Conservation (phyloP, 2,888 invertebrate species). For the Parascotia fuliginaria region DNA sequence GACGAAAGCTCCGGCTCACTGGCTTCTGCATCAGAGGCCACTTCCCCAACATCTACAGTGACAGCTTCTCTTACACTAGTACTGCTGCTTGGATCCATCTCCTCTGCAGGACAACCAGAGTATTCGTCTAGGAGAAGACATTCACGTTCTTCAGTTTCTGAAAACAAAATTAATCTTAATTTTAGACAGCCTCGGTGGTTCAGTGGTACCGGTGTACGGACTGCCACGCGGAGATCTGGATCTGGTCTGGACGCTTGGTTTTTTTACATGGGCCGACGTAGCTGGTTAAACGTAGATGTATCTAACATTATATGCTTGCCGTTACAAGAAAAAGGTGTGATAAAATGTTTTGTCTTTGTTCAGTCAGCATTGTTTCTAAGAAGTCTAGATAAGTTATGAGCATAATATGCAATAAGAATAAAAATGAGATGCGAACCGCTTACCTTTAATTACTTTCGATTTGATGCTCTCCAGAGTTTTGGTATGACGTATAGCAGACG, state of each 20-base stretch:
- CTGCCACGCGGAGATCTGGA: no score
- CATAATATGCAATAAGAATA: not conserved
- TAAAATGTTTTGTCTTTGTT: no score
- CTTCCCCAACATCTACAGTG: constrained; percentile 66
- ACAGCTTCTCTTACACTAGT: constrained; percentile 58
- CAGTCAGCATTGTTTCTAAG: no score
- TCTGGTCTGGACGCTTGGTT: no score
- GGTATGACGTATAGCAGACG: constrained; percentile 79
- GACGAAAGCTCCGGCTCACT: constrained; percentile 85
- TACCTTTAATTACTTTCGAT: constrained; percentile 79
- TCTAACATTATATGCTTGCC: no score
- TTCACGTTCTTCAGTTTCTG: constrained; percentile 85
- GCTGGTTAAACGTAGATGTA: no score
- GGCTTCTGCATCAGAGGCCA: constrained; percentile 74
- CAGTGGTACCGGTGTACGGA: no score
- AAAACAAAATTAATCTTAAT: constrained; percentile 21
- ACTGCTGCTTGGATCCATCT: constrained; percentile 67
- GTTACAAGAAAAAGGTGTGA: no score
- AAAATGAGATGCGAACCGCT: not conserved
- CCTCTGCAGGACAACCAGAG: constrained; percentile 71
- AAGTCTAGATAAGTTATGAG: no score
- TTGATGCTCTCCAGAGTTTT: constrained; percentile 81
- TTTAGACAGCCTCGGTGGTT: no score
- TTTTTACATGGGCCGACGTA: no score
- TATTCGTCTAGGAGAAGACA: constrained; percentile 86